phyloP scores from a whole-genome alignment of 2,113 vertebrate genomes.

The Carettochelys insculpta region DNA sequence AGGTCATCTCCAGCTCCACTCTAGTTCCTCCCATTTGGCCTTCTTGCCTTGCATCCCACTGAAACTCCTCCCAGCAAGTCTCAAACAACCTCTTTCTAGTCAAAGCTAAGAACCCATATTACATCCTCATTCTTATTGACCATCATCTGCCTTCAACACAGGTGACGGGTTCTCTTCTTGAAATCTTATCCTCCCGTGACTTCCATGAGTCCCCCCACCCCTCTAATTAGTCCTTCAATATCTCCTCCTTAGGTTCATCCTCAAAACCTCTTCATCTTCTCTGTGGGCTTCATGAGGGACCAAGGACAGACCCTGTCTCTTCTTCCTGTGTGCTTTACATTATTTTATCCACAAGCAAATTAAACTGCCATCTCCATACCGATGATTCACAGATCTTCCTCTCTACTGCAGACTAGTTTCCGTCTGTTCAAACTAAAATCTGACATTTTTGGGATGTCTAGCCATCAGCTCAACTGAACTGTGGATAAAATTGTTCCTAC shows the following conservation, averaged over 20 bases:
- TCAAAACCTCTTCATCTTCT: neutral
- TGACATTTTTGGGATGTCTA: neutral
- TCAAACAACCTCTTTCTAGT: neutral
- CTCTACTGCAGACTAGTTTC: neutral
- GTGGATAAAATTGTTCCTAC: neutral
- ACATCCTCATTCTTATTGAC: neutral
- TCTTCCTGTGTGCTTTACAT: neutral
- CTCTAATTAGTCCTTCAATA: neutral
- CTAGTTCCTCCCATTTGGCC: neutral
- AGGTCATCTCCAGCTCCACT: neutral
- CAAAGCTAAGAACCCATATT: neutral
- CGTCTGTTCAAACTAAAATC: neutral
- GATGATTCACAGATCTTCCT: neutral
- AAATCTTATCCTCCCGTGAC: neutral
- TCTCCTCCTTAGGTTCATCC: neutral
- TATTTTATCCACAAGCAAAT: neutral
- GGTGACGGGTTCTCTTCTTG: neutral
- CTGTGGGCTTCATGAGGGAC: neutral
- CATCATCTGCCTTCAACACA: neutral
- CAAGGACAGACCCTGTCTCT: neutral
- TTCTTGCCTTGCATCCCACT: neutral
- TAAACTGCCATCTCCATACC: neutral
- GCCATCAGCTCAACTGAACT: neutral
- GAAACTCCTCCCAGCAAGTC: neutral
- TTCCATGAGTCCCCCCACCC: neutral